A percentile compares a stretch with the other conserved stretches of the same genome.
phyloP scores from a whole-genome alignment of 2,797 vertebrate species.

The Sebastolobus altivelis region DNA sequence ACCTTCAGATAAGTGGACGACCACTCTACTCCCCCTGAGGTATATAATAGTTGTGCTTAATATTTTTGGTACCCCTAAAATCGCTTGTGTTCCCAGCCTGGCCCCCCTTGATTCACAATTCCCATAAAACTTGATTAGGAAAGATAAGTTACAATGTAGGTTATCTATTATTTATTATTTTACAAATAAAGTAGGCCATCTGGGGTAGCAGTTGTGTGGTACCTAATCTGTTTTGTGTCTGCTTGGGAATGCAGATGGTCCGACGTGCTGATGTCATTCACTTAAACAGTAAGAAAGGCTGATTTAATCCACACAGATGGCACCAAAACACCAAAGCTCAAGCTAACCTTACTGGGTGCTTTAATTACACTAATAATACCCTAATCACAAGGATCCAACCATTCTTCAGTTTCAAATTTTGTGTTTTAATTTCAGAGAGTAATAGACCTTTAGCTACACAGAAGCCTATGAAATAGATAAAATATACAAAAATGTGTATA shows the following conservation, averaged over 20 bases:
- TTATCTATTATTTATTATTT: background rate
- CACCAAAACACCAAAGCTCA: background rate
- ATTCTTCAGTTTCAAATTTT: background rate
- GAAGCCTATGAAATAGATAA: background rate
- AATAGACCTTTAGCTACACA: background rate
- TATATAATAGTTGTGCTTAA: too few relatives aligned
- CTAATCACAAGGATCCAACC: background rate
- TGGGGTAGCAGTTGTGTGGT: background rate
- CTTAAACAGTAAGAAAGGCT: background rate
- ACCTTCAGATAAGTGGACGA: too few relatives aligned
- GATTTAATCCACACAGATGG: background rate
- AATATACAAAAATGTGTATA: background rate
- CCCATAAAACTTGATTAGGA: background rate
- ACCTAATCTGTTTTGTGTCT: background rate
- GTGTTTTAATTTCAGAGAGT: background rate
- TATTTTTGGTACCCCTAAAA: too few relatives aligned
- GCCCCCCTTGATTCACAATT: background rate
- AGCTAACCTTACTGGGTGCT: background rate
- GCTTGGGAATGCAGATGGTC: slow-evolving; percentile 15
- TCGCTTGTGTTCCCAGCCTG: too few relatives aligned
- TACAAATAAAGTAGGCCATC: background rate
- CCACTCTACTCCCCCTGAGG: too few relatives aligned
- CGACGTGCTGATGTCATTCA: slow-evolving; percentile 18
- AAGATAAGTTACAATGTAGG: background rate
- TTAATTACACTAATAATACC: background rate